Evolutionary conservation across 2,113 vertebrate genomes (phyloP).

Genomic region (Sminthopsis crassicaudata): DNA sequence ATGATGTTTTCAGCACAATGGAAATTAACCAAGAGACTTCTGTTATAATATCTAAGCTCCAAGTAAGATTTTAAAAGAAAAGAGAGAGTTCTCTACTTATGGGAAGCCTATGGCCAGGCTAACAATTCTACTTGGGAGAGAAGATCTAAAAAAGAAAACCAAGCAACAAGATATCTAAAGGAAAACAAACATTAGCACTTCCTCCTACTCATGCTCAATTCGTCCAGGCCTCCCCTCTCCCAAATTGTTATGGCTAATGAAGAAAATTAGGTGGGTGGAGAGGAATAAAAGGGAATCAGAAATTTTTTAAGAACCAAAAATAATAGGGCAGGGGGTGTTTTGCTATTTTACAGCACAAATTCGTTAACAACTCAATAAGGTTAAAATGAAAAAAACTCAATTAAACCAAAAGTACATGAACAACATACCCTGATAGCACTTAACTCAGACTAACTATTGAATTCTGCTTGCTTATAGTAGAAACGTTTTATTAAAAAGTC

Average conservation of each 20-base stretch:
- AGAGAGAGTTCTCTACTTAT: not conserved
- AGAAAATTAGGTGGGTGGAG: not conserved
- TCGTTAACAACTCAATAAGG: not conserved
- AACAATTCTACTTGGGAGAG: constrained; percentile 6
- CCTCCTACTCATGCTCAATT: not conserved
- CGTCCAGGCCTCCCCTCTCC: not conserved
- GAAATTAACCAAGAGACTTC: constrained; percentile 26
- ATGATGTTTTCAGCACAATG: not conserved
- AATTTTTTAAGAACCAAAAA: not conserved
- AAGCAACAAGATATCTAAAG: not conserved
- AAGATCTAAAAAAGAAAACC: constrained; percentile 5
- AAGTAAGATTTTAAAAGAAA: constrained; percentile 27
- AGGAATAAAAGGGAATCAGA: not conserved
- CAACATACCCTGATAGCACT: not conserved
- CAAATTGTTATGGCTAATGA: not conserved
- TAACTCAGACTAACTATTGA: not conserved
- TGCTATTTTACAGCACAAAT: not conserved
- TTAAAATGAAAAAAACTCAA: not conserved
- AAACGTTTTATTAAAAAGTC: not conserved
- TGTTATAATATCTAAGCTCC: not conserved
- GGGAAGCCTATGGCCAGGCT: constrained; percentile 21
- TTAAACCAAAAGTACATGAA: not conserved
- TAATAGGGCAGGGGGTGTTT: not conserved
- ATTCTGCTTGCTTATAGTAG: not conserved
- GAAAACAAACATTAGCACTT: not conserved